Conservation (phyloP, 2,113 vertebrate species). For the Erythrocercus mccallii region DNA sequence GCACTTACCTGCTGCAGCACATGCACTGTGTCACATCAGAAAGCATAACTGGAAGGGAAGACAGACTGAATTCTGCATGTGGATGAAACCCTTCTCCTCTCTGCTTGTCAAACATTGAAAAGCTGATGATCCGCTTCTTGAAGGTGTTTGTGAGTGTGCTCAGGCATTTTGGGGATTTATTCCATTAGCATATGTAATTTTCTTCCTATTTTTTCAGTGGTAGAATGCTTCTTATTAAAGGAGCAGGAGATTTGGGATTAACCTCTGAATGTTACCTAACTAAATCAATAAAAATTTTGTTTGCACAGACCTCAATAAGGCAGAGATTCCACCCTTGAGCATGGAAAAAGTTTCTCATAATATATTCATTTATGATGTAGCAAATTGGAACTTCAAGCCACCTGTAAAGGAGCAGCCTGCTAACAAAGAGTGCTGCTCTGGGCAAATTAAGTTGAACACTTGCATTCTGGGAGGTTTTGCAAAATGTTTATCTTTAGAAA, state of each 20-base stretch:
- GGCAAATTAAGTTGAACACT: neutral
- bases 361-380: neutral
- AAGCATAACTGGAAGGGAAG: neutral
- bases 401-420: neutral
- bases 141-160: neutral
- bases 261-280: neutral
- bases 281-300: neutral
- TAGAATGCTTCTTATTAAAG: neutral
- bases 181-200: neutral
- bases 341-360: neutral
- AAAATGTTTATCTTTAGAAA: conserved; percentile 14
- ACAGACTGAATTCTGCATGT: neutral
- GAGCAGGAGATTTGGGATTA: neutral
- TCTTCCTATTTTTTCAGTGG: neutral
- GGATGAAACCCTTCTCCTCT: neutral
- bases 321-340: neutral
- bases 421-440: neutral
- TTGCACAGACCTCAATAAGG: neutral
- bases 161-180: neutral
- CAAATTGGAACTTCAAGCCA: fast-evolving
- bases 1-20: neutral
- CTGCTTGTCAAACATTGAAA: neutral
- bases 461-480: conserved; percentile 13
- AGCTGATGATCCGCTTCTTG: neutral
- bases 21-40: neutral